phyloP scores from a whole-genome alignment of 2,888 invertebrate genomes.

The Apotomis betuletana region DNA sequence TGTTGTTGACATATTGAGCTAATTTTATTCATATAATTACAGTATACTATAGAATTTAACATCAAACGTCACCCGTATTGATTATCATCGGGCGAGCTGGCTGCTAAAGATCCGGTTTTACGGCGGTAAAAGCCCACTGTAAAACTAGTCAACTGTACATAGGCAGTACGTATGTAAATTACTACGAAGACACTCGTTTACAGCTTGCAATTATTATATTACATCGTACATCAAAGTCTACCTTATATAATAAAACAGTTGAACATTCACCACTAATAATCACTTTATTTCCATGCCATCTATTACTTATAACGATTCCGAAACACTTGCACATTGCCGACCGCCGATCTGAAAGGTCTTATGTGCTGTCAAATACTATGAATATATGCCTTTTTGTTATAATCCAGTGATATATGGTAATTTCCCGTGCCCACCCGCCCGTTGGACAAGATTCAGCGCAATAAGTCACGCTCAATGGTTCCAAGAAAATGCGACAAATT shows the following conservation, averaged over 20 bases:
- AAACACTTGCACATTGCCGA: neutral
- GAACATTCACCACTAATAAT: constrained; percentile 6
- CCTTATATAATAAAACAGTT: neutral
- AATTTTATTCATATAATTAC: no score
- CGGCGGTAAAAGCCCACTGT: no score
- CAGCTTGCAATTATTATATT: no score
- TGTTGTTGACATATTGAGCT: no score
- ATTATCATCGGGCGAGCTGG: no score
- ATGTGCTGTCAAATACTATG: neutral
- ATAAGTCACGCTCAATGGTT: constrained; percentile 25
- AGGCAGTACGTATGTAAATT: no score
- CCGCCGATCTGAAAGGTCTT: neutral
- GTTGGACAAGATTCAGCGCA: constrained; percentile 8
- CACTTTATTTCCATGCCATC: constrained; percentile 25
- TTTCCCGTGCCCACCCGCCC: constrained; percentile 18
- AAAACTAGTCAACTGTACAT: no score
- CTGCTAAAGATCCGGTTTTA: no score
- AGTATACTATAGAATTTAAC: no score
- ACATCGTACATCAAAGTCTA: no score
- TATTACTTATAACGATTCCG: neutral
- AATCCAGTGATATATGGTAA: constrained; percentile 22
- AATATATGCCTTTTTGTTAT: neutral
- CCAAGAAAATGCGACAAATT: constrained; percentile 39
- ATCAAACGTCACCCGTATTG: no score
- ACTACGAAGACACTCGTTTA: no score